Percentiles rank a stretch among this genome's conserved stretches.
Conservation (phyloP, 2,797 vertebrate species). For the Yasuhikotakia modesta region DNA sequence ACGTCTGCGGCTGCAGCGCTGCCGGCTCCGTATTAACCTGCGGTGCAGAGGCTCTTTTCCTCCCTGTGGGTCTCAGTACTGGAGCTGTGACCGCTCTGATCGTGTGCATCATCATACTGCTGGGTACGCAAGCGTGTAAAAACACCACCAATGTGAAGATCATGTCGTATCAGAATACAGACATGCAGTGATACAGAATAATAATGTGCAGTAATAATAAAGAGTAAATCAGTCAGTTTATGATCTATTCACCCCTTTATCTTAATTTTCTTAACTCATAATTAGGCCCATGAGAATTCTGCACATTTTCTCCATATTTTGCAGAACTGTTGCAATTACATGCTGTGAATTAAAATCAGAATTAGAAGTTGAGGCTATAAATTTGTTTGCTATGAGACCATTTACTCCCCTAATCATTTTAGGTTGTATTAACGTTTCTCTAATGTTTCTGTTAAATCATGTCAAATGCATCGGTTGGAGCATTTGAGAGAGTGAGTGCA, state of each 20-base stretch:
- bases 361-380: too few species aligned
- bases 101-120: slow-evolving; percentile 90
- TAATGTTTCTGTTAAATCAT: neutral
- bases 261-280: too few species aligned
- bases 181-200: too few species aligned
- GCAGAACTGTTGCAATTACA: too few species aligned
- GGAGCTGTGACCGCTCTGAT: slow-evolving; percentile 95
- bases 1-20: slow-evolving; percentile 90
- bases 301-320: too few species aligned
- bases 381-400: too few species aligned
- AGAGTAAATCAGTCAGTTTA: neutral
- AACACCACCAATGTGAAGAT: neutral
- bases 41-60: slow-evolving; percentile 92
- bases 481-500: slow-evolving; percentile 41
- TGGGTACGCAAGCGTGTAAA: slow-evolving; percentile 80
- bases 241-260: too few species aligned
- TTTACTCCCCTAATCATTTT: too few species aligned
- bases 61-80: slow-evolving; percentile 95
- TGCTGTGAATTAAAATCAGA: neutral
- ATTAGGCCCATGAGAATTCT: too few species aligned
- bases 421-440: neutral
- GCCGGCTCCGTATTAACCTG: slow-evolving; percentile 92
- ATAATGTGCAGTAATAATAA: neutral
- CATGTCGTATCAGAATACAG: neutral
- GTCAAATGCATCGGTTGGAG: neutral